Evolutionary conservation across 2,888 invertebrate genomes (phyloP).

Genomic region (Tiliacea citrago): DNA sequence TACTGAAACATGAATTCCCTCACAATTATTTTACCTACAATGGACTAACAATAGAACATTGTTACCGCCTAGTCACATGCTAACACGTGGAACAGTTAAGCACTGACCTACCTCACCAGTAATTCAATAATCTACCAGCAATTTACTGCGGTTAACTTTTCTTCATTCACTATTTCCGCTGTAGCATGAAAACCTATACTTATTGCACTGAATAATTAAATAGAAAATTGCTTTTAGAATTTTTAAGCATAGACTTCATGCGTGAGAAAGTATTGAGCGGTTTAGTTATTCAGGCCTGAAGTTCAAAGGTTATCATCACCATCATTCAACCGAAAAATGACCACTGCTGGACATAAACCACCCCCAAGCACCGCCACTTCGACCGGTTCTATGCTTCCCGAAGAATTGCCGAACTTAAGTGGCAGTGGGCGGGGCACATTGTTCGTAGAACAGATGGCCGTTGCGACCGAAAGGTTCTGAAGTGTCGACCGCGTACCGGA

Average conservation of each 20-base stretch:
- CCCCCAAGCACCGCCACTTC: too few relatives aligned
- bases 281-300: constrained; percentile 19
- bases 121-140: constrained; percentile 37
- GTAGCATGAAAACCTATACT: constrained; percentile 33
- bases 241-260: constrained; percentile 30
- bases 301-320: neutral
- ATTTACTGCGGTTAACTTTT: constrained; percentile 7
- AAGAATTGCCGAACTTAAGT: too few relatives aligned
- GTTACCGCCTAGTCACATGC: neutral
- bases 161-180: constrained; percentile 24
- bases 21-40: neutral
- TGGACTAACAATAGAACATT: neutral
- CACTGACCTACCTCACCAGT: constrained; percentile 52
- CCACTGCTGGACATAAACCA: too few relatives aligned
- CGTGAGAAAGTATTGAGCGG: constrained; percentile 24
- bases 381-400: too few relatives aligned
- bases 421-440: too few relatives aligned
- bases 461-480: too few relatives aligned
- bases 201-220: constrained; percentile 40
- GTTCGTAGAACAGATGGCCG: too few relatives aligned
- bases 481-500: too few relatives aligned
- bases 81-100: neutral
- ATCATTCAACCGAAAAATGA: too few relatives aligned
- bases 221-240: constrained; percentile 25
- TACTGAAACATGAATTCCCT: neutral